Conservation (phyloP, 2,113 vertebrate genomes). For the Ivindomyrus marchei region DNA sequence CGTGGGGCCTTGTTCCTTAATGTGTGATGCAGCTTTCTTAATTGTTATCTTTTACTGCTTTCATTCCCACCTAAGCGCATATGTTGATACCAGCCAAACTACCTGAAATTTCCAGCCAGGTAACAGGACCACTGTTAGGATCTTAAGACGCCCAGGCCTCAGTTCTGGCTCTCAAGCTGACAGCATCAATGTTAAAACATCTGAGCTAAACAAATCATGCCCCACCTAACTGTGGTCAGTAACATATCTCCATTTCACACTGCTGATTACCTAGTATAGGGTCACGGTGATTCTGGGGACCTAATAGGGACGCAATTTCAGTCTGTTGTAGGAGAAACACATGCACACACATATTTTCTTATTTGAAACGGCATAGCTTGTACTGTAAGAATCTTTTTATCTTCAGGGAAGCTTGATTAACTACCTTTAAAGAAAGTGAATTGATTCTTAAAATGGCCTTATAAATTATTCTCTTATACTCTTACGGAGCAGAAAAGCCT, state of each 20-base stretch:
- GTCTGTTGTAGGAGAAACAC: neutral
- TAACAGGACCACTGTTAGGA: neutral
- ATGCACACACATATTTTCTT: neutral
- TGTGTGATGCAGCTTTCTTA: neutral
- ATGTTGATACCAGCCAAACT: neutral
- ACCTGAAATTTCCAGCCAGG: neutral
- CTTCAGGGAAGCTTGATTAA: neutral
- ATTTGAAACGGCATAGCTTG: neutral
- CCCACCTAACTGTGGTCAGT: neutral
- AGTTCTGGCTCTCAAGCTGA: neutral
- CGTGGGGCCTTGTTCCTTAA: neutral
- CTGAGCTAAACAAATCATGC: neutral
- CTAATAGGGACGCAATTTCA: neutral
- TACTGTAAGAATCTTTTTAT: neutral
- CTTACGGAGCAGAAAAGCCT: neutral
- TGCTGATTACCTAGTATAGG: neutral
- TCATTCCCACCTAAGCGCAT: neutral
- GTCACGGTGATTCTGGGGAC: neutral
- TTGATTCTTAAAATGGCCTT: neutral
- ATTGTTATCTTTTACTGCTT: neutral
- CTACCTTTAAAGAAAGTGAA: neutral
- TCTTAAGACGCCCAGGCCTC: neutral
- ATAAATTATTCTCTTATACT: neutral
- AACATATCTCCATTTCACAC: neutral
- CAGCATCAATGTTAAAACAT: neutral